Percentiles rank a stretch among this genome's conserved stretches.
Conservation (phyloP, 2,797 vertebrate genomes). For the Eospalax fontanierii region DNA sequence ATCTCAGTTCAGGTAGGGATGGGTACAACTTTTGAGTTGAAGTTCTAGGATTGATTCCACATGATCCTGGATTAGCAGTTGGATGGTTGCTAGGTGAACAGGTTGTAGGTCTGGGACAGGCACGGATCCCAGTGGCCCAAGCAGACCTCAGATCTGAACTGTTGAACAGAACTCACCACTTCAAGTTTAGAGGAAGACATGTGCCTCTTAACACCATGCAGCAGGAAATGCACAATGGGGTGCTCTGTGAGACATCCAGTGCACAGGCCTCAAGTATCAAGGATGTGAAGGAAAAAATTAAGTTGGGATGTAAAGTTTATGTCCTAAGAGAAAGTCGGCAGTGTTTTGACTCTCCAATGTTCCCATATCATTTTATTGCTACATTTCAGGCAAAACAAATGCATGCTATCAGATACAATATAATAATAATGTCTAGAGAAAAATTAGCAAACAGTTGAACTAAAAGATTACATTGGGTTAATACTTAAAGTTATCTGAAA, state of each 20-base stretch:
- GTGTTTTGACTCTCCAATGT: neutral
- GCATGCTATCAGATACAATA: neutral
- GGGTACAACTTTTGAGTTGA: no score
- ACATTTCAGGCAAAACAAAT: constrained; percentile 4
- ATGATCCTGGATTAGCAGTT: no score
- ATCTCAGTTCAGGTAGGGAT: no score
- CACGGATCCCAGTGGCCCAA: no score
- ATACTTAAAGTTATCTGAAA: neutral
- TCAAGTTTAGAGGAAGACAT: no score
- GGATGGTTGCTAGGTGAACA: no score
- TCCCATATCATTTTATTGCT: neutral
- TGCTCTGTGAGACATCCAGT: neutral
- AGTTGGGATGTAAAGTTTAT: no score
- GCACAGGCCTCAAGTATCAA: neutral
- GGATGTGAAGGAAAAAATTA: neutral
- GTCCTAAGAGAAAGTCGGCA: neutral
- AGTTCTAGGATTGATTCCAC: no score
- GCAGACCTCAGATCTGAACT: no score
- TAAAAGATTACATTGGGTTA: neutral
- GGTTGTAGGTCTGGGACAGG: no score
- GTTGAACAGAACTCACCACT: no score
- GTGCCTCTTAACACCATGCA: neutral
- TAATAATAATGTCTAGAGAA: neutral
- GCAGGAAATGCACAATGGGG: neutral
- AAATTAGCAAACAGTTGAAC: neutral